phyloP scores from a whole-genome alignment of 2,797 vertebrate genomes.

The Rallus crepitans region DNA sequence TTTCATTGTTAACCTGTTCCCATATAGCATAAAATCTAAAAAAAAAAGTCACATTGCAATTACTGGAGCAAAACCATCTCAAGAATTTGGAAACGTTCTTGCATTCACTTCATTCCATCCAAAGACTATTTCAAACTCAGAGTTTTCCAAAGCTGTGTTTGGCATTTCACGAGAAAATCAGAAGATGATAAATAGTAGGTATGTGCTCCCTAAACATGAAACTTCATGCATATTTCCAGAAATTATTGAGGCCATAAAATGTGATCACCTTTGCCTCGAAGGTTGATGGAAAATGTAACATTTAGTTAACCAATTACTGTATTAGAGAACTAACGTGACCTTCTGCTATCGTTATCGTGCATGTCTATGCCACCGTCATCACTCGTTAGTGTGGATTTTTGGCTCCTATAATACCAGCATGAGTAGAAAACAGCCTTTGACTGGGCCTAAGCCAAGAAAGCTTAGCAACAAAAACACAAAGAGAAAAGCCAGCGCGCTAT shows the following conservation, averaged over 20 bases:
- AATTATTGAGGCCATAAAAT: neutral
- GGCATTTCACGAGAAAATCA: neutral
- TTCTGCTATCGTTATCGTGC: neutral
- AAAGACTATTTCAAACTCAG: neutral
- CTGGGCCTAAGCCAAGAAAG: constrained; percentile 12
- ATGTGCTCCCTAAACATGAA: neutral
- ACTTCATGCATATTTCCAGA: neutral
- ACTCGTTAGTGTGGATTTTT: neutral
- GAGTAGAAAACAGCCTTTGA: neutral
- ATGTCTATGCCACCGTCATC: neutral
- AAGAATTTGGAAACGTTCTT: constrained; percentile 5
- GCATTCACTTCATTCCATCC: neutral
- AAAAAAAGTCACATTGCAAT: neutral
- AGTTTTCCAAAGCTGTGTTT: neutral
- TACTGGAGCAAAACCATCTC: neutral
- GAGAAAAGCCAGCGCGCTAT: neutral
- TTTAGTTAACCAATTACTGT: neutral
- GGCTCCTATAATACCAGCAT: neutral
- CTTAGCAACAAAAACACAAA: constrained; percentile 29
- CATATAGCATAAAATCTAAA: neutral
- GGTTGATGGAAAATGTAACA: neutral
- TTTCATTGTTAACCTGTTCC: neutral
- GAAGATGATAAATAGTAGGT: neutral
- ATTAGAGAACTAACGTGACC: neutral
- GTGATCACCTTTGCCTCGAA: neutral